These are phyloP conservation scores for Pycnonotus jocosus DNA, from an alignment of 2,113 vertebrate species.

Conservation along the genomic window DNA sequence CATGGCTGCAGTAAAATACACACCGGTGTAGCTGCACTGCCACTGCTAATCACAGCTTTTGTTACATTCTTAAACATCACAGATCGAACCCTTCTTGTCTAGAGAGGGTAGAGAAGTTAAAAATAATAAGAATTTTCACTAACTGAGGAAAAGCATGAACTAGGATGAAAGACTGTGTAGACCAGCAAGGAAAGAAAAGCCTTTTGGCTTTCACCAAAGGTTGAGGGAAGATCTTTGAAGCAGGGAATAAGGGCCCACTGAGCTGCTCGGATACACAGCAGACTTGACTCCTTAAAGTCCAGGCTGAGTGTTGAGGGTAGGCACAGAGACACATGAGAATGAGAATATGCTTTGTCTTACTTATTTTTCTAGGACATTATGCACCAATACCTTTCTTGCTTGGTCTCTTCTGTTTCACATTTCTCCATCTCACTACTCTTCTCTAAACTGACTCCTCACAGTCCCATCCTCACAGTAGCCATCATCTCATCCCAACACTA, in stretches of 20 bases:
- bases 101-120: background rate
- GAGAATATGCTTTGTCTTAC: background rate
- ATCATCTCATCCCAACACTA: background rate
- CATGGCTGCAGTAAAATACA: background rate
- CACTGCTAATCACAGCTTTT: background rate
- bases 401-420: background rate
- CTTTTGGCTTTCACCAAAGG: background rate
- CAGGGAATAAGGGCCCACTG: background rate
- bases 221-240: background rate
- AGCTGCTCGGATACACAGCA: background rate
- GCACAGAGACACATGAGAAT: background rate
- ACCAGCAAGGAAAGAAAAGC: background rate
- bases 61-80: background rate
- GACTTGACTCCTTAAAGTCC: background rate
- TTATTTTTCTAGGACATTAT: background rate
- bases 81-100: background rate
- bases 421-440: background rate
- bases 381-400: background rate
- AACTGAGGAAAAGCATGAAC: background rate
- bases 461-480: background rate
- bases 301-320: background rate
- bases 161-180: background rate
- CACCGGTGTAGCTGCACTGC: accelerated
- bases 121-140: background rate
- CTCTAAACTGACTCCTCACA: background rate